Evolutionary conservation across 2,888 invertebrate species (phyloP).

Genomic region (Nomada lathburiana): DNA sequence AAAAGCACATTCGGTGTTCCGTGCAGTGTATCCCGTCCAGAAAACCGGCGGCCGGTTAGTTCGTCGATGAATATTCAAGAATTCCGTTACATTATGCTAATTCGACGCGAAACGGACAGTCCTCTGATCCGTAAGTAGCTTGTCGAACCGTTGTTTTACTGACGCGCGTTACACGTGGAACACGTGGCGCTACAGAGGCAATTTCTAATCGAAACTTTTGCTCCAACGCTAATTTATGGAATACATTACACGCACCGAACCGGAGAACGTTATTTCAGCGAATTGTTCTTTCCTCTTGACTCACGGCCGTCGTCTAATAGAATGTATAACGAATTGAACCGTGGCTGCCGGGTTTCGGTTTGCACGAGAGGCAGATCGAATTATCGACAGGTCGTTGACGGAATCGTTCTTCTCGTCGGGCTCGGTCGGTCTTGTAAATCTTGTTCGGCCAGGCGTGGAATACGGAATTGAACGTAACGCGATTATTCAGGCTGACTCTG

Average conservation of each 20-base stretch:
- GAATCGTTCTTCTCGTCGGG: background rate
- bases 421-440: slow-evolving; percentile 1
- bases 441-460: background rate
- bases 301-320: slow-evolving; percentile 9
- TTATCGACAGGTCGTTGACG: slow-evolving; percentile 20
- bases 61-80: slow-evolving; percentile 65
- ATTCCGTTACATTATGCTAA: slow-evolving; percentile 66
- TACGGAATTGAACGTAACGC: background rate
- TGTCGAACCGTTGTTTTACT: slow-evolving; percentile 56
- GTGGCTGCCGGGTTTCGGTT: background rate
- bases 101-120: slow-evolving; percentile 50
- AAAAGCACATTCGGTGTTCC: background rate
- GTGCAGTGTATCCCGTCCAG: slow-evolving; percentile 23
- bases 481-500: background rate
- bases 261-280: slow-evolving; percentile 32
- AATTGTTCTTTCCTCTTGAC: slow-evolving; percentile 27
- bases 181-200: slow-evolving; percentile 40
- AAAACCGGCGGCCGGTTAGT: slow-evolving; percentile 22
- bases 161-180: slow-evolving; percentile 43
- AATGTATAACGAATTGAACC: background rate
- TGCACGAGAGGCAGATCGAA: slow-evolving; percentile 7
- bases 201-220: slow-evolving; percentile 55
- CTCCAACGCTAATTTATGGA: slow-evolving; percentile 51
- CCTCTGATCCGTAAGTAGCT: slow-evolving; percentile 55
- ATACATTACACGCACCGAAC: slow-evolving; percentile 45